Evolutionary conservation across 2,113 vertebrate species (phyloP).

Genomic region (Condylura cristata): DNA sequence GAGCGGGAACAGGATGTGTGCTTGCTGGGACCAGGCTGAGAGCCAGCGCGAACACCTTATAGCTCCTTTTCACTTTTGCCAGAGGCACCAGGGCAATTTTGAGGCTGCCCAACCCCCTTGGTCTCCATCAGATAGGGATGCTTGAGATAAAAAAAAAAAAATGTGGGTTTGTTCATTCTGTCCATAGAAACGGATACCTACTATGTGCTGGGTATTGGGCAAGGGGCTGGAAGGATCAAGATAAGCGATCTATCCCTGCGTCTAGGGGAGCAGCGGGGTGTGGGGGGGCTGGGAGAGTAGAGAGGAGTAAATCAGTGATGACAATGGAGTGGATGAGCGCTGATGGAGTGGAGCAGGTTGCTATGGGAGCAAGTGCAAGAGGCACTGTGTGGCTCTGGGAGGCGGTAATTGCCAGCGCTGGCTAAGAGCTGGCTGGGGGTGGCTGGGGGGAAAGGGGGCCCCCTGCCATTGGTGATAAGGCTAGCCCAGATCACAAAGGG

Average conservation of each 20-base stretch:
- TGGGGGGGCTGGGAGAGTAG: background rate
- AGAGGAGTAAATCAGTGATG: constrained; percentile 23
- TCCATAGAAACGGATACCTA: background rate
- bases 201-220: background rate
- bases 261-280: background rate
- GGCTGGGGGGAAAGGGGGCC: background rate
- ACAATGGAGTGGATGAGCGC: constrained; percentile 58
- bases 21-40: background rate
- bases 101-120: background rate
- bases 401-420: constrained; percentile 59
- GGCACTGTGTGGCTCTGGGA: constrained; percentile 38
- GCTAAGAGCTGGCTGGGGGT: background rate
- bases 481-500: background rate
- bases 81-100: background rate
- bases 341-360: constrained; percentile 67
- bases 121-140: background rate
- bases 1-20: background rate
- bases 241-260: background rate
- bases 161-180: background rate
- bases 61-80: background rate
- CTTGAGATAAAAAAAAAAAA: background rate
- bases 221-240: background rate
- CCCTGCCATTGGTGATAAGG: background rate
- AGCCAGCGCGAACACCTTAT: background rate
- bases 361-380: constrained; percentile 74